These are phyloP conservation scores for Yponomeuta evonymella DNA, from an alignment of 2,888 invertebrate species.

Conservation along the genomic window DNA sequence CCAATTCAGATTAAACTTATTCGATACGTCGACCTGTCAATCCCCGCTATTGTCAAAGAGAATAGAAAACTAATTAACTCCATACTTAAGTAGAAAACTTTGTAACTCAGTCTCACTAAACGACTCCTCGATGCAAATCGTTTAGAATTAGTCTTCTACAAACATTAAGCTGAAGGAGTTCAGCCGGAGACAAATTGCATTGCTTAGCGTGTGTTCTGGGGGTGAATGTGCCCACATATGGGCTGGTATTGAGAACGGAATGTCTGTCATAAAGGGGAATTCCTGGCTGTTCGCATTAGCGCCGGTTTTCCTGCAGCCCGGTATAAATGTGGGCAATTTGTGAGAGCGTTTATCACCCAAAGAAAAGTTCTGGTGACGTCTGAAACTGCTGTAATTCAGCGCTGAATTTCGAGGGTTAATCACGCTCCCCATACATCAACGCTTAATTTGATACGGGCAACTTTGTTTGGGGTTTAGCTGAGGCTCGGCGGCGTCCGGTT, in stretches of 20 bases:
- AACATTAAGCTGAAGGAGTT: background rate
- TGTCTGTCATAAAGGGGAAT: slow-evolving; percentile 43
- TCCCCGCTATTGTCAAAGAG: too few relatives aligned
- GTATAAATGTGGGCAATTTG: slow-evolving; percentile 69
- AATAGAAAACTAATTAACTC: too few relatives aligned
- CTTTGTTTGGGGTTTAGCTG: slow-evolving; percentile 46
- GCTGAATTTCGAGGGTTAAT: slow-evolving; percentile 63
- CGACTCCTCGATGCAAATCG: too few relatives aligned
- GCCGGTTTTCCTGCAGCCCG: slow-evolving; percentile 46
- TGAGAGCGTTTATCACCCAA: slow-evolving; percentile 70
- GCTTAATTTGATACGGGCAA: slow-evolving; percentile 58
- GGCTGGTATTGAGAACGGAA: slow-evolving; percentile 27
- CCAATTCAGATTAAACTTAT: too few relatives aligned
- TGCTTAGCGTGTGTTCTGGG: slow-evolving; percentile 30
- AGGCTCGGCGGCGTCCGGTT: background rate
- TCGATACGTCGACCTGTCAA: too few relatives aligned
- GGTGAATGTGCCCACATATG: slow-evolving; percentile 38
- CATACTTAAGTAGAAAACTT: too few relatives aligned
- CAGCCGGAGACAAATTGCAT: background rate
- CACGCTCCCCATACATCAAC: slow-evolving; percentile 56
- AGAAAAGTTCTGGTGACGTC: slow-evolving; percentile 69
- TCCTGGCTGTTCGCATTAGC: slow-evolving; percentile 53
- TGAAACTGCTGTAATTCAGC: slow-evolving; percentile 62
- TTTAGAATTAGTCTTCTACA: background rate
- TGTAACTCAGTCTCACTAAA: too few relatives aligned